phyloP scores from a whole-genome alignment of 2,113 vertebrate species.

The Aphyosemion australe region DNA sequence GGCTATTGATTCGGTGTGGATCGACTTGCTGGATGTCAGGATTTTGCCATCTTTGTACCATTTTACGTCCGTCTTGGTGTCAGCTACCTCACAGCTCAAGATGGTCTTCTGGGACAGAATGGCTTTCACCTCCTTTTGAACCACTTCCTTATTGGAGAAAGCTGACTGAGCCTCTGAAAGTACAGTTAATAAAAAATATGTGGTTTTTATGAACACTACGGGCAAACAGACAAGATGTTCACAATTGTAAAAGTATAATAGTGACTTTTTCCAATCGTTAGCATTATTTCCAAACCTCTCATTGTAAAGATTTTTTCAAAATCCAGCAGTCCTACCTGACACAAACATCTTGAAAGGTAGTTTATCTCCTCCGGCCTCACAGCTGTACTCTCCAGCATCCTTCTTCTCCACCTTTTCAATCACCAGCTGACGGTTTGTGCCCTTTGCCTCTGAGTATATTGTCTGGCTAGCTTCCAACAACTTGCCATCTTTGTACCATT shows the following conservation, averaged over 20 bases:
- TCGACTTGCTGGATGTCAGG: constrained; percentile 73
- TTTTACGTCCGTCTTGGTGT: constrained; percentile 78
- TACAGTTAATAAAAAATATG: neutral
- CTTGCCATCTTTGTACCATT: constrained; percentile 87
- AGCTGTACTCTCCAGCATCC: constrained; percentile 84
- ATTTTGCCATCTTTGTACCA: constrained; percentile 87
- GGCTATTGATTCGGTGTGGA: constrained; percentile 75
- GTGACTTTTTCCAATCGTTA: constrained; percentile 76
- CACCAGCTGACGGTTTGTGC: constrained; percentile 75
- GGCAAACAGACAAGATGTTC: no score
- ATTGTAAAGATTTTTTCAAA: neutral
- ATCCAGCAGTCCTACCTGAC: constrained; percentile 65
- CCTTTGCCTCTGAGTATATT: constrained; percentile 73
- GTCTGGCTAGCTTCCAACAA: constrained; percentile 74
- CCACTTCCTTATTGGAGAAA: constrained; percentile 70
- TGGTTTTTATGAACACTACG: neutral
- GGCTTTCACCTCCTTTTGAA: constrained; percentile 79
- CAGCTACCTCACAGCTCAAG: constrained; percentile 81
- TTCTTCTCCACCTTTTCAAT: constrained; percentile 83
- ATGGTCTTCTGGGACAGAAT: constrained; percentile 71
- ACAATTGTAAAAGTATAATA: neutral
- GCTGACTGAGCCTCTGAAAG: constrained; percentile 48
- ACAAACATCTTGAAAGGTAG: constrained; percentile 77
- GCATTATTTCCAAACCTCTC: neutral
- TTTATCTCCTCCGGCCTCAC: constrained; percentile 81